Evolutionary conservation across 2,113 vertebrate species (phyloP).

Genomic region (Xenopus borealis): DNA sequence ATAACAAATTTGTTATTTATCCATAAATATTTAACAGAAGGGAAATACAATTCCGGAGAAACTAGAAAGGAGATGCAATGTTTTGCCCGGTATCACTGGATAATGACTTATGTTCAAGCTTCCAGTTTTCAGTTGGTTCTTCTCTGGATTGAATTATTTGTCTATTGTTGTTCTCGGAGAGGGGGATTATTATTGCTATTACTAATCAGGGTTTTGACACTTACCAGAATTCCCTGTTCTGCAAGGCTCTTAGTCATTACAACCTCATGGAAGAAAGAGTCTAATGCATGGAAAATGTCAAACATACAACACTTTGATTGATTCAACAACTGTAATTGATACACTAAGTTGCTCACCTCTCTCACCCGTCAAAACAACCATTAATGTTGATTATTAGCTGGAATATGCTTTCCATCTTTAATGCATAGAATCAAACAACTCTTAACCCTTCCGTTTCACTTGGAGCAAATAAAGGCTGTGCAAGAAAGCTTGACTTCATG

Average conservation of each 20-base stretch:
- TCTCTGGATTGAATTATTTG: not conserved
- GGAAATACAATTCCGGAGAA: no score
- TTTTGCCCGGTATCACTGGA: not conserved
- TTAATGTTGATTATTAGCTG: slow-evolving; percentile 40
- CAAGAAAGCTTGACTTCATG: no score
- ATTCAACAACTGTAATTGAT: slow-evolving; percentile 45
- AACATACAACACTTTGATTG: slow-evolving; percentile 30
- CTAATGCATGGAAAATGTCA: slow-evolving; percentile 26
- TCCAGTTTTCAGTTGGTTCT: not conserved
- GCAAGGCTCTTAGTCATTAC: slow-evolving; percentile 13
- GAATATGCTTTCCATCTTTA: slow-evolving; percentile 26
- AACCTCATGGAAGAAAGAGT: slow-evolving; percentile 28
- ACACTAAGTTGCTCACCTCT: slow-evolving; percentile 32
- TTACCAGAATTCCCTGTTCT: slow-evolving; percentile 18
- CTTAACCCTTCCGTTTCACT: slow-evolving; percentile 2
- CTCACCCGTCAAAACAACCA: slow-evolving; percentile 41
- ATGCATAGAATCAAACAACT: slow-evolving; percentile 17
- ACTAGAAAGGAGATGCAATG: no score
- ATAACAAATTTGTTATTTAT: no score
- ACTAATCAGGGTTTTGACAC: slow-evolving; percentile 35
- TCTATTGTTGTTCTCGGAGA: slow-evolving; percentile 4
- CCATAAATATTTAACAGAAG: no score
- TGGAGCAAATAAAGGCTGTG: not conserved
- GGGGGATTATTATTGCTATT: slow-evolving; percentile 19
- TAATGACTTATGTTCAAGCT: not conserved